Conservation (phyloP, 1,140 invertebrate species). For the Trichomalopsis sarcophagae region DNA sequence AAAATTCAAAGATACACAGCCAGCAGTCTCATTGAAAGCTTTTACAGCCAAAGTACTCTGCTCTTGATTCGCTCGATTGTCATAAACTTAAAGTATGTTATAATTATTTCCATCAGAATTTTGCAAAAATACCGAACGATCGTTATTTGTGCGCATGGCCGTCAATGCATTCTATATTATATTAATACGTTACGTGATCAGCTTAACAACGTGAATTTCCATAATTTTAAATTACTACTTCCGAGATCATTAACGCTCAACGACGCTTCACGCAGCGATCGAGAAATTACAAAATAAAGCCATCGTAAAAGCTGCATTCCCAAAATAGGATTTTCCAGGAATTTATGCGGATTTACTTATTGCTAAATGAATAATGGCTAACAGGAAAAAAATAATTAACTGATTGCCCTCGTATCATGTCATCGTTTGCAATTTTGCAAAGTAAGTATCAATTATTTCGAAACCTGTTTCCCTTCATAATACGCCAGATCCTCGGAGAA, state of each 20-base stretch:
- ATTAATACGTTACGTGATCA: too few species aligned
- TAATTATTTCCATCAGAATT: neutral
- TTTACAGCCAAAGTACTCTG: neutral
- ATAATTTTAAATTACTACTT: neutral
- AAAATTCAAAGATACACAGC: conserved; percentile 46
- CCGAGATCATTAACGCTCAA: conserved; percentile 25
- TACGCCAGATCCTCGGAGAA: neutral
- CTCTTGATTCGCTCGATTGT: neutral
- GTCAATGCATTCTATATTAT: neutral
- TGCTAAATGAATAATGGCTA: too few species aligned
- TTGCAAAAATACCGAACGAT: neutral
- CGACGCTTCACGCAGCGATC: neutral
- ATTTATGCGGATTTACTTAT: too few species aligned
- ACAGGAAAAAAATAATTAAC: too few species aligned
- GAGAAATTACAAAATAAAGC: neutral
- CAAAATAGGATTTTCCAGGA: too few species aligned
- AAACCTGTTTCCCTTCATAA: neutral
- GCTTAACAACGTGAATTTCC: too few species aligned
- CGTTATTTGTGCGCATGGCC: neutral
- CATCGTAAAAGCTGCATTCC: too few species aligned
- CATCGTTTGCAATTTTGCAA: neutral
- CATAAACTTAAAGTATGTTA: neutral
- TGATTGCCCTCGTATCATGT: too few species aligned
- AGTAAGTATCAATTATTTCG: neutral
- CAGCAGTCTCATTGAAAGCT: conserved; percentile 27